A percentile compares a stretch with the other conserved stretches of the same genome.
These are phyloP conservation scores for Spisula subtruncata DNA, from an alignment of 2,888 invertebrate genomes.

Conservation along the genomic window DNA sequence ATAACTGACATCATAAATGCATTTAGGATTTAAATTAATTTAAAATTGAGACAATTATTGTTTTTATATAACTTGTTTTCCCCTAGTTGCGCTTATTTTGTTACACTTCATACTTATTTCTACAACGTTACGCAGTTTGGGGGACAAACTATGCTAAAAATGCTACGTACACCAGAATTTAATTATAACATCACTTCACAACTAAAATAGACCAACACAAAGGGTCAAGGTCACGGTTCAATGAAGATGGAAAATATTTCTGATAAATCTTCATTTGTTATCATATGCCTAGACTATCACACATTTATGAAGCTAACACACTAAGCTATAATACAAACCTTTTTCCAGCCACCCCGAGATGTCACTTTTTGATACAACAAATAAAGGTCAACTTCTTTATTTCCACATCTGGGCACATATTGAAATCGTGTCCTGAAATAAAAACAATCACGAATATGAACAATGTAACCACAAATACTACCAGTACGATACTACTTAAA, in stretches of 20 bases:
- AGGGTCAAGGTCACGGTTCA: conserved; percentile 57
- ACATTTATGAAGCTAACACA: background rate
- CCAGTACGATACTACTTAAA: conserved; percentile 31
- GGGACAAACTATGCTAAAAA: too few relatives aligned
- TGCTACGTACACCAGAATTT: too few relatives aligned
- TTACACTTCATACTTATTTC: too few relatives aligned
- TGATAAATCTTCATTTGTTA: background rate
- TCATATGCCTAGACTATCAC: background rate
- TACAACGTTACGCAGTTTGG: too few relatives aligned
- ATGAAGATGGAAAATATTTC: background rate
- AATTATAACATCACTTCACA: background rate
- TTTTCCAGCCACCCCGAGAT: conserved; percentile 97
- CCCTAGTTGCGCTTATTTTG: too few relatives aligned
- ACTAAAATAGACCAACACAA: background rate
- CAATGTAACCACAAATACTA: background rate
- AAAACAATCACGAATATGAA: conserved; percentile 46
- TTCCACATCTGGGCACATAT: conserved; percentile 94
- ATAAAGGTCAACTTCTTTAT: conserved; percentile 96
- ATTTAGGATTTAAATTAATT: too few relatives aligned
- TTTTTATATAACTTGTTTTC: too few relatives aligned
- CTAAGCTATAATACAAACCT: conserved; percentile 90
- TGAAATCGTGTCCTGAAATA: conserved; percentile 91
- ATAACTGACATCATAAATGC: too few relatives aligned
- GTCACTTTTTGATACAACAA: conserved; percentile 96
- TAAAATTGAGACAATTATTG: too few relatives aligned